Base-by-base conservation (phyloP, 2,797 vertebrate species). In the Leuciscus waleckii region DNA sequence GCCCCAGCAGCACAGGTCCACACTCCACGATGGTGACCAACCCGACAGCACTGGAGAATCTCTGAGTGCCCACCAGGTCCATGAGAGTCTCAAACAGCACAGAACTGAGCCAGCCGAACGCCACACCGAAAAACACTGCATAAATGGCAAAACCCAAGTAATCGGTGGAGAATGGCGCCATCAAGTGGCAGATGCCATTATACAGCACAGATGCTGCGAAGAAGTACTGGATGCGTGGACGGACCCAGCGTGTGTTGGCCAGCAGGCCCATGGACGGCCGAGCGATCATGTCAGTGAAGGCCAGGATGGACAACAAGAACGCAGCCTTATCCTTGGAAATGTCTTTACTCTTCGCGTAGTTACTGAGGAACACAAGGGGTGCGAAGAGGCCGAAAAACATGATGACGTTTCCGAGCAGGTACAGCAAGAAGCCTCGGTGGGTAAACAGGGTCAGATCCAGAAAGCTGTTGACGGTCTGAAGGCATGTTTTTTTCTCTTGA, bases 381-480 rank as follows among this genome's bases (percentile, higher is more conserved):
- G 98, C 91, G 0, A 99, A 99, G 0, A 99, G 95, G 86, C 98
- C 98, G 0, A 99, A 98, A 91, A 99, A 99, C 98, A 99, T 98
- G 85, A 99, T 51, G 0, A 97, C 94, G 0, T 99, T 99, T 84
- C 98, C 98, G 1, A 96, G 92, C 32, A 99, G 94, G 91, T 99
- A 99, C 17, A 99, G 94, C 90, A 99, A 93, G 92, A 99, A 99
- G 82, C 98, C 98, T 41, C 98, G 94, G 90, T 99, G 98, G 0
- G 93, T 95, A 91, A 99, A 99, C 3, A 99, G 94, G 0, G 97
- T 96, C 65, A 99, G 92, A 93, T 99, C 98, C 73, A 99, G 94
- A 92, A 98, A 97, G 49, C 95, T 94, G 94, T 97, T 99, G 89
- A 99, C 88, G 0, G 94, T 97, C 93, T 98, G 96, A 61, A 97